Percentiles rank a stretch among this genome's conserved stretches.
These are phyloP conservation scores for Biston betularia DNA, from an alignment of 2,888 invertebrate genomes.

Conservation along the genomic window DNA sequence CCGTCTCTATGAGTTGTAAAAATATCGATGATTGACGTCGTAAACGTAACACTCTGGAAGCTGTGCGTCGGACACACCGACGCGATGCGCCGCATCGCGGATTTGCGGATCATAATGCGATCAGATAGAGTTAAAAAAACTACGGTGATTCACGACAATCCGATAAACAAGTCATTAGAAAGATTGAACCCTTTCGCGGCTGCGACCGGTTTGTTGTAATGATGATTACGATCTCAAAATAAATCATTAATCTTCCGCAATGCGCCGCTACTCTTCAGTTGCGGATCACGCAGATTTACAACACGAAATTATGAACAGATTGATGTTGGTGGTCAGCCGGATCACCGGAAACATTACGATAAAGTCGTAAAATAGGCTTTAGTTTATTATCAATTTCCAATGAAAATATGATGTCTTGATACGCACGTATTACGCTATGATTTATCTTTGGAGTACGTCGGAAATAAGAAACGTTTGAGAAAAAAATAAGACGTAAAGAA, in stretches of 20 bases:
- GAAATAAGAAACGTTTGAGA: conserved; percentile 8
- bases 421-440: conserved; percentile 29
- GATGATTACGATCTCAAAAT: conserved; percentile 41
- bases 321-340: conserved; percentile 44
- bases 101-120: conserved; percentile 57
- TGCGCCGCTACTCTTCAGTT: conserved; percentile 38
- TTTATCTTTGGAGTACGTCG: conserved; percentile 31
- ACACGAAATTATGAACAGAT: conserved; percentile 42
- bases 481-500: conserved; percentile 15
- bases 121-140: conserved; percentile 59
- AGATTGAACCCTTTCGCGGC: conserved; percentile 38
- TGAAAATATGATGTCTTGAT: conserved; percentile 42
- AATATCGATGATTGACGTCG: conserved; percentile 67
- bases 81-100: conserved; percentile 50
- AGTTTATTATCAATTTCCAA: conserved; percentile 42
- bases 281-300: conserved; percentile 34
- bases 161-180: conserved; percentile 50
- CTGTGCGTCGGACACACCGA: conserved; percentile 51
- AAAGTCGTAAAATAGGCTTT: conserved; percentile 42
- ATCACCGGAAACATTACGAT: conserved; percentile 46
- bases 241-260: conserved; percentile 46
- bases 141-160: conserved; percentile 25
- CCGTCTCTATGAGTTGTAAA: conserved; percentile 54
- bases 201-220: conserved; percentile 27
- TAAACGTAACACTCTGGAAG: conserved; percentile 53